Conservation (phyloP, 1,140 invertebrate species). For the Trichogramma pretiosum region DNA sequence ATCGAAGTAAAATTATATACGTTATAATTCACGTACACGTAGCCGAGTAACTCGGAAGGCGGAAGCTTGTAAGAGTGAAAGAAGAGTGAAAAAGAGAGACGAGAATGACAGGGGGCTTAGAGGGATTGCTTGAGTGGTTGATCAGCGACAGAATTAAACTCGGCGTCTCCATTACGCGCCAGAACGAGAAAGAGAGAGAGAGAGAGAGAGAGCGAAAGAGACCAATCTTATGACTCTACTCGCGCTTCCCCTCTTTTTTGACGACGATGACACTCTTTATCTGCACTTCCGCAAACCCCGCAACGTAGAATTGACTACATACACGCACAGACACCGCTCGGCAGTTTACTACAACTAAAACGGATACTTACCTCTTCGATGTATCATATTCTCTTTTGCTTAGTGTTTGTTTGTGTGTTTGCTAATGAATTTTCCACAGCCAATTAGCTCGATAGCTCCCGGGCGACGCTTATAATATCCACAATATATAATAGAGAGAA, state of each 20-base stretch:
- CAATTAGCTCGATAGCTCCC: conserved; percentile 34
- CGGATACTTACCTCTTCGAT: no score
- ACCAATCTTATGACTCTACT: conserved; percentile 25
- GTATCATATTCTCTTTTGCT: no score
- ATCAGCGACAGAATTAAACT: conserved; percentile 31
- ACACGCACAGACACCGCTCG: no score
- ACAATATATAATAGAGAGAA: no score
- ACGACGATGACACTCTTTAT: neutral
- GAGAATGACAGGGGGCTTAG: conserved; percentile 15
- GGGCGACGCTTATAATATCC: conserved; percentile 18
- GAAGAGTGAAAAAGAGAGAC: neutral
- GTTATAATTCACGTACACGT: no score
- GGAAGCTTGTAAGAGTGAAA: conserved; percentile 7
- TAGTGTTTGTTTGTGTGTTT: no score
- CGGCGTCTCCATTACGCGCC: conserved; percentile 25
- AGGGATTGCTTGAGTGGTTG: conserved; percentile 27
- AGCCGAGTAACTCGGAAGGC: conserved; percentile 11
- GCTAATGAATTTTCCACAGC: conserved; percentile 41
- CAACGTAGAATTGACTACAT: no score
- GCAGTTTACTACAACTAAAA: no score
- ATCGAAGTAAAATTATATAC: no score
- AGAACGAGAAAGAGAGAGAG: no score
- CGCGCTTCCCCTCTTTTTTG: conserved; percentile 2
- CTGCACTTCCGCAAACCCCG: conserved; percentile 15
- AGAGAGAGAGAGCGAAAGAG: no score